Base-by-base conservation (phyloP, 2,113 vertebrate species). In the Hyaena hyaena region DNA sequence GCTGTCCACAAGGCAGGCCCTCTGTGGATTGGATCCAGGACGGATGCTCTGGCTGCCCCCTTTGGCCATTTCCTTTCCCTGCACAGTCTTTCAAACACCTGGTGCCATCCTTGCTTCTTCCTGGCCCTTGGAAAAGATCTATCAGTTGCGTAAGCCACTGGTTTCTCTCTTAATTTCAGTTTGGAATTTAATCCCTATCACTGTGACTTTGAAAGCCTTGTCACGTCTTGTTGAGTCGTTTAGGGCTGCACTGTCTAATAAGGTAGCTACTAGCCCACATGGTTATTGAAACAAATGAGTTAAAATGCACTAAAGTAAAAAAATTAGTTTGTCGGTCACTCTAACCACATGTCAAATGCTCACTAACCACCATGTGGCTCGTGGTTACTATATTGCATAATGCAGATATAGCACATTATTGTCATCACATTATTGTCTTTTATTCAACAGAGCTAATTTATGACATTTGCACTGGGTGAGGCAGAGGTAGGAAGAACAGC, bases 211-310 rank as follows among this genome's bases (percentile, higher is more conserved):
- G 90, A 90, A 93, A 97, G 39, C 1, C 19, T 80, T 63, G 19
- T 31, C n/a, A 53, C 35, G 15, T 94, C 48, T 97, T 66, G 39
- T 77, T 93, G 77, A 87, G 35, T 48, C 63, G 43, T 82, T 90
- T 53, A 82, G 48, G 28, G 31, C 3, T 80, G 11, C 4, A 3
- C 0, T 19, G 55, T 69, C 53, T 84, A 84, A 9, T 65, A 35
- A 88, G 9, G 35, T 53, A 61, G 39, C 15, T 65, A 63, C 12
- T 90, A 33, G 31, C 21, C 12, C 17, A 15, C 11, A 68, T 15
- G 63, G n/a, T 53, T 77, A 19, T 71, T 94, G 73, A 82, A 84
- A 71, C 21, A 74, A 87, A 53, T 81, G 58, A 90, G 23, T 43
- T 53, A 33, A 66, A 82, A 74, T 87, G 12, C 28, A 50, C 26